These are phyloP conservation scores for Mellivora capensis DNA, from an alignment of 2,113 vertebrate genomes.

Conservation along the genomic window DNA sequence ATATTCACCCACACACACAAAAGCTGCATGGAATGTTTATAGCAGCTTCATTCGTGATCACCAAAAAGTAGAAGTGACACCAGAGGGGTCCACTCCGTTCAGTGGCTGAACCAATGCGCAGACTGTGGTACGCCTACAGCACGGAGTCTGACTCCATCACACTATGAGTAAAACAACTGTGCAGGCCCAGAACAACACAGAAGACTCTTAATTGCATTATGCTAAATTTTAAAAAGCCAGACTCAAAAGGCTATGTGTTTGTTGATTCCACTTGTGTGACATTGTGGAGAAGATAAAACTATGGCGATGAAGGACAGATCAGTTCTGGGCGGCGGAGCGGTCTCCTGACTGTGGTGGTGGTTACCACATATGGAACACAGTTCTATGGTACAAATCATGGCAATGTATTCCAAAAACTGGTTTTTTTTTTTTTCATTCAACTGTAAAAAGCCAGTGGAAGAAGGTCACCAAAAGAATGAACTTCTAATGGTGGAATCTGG, in stretches of 20 bases:
- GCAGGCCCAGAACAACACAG: too few species aligned
- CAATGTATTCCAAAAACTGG: background rate
- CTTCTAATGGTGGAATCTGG: background rate
- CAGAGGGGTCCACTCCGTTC: background rate
- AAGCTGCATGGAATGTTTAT: background rate
- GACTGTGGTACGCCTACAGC: accelerated
- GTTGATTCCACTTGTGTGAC: background rate
- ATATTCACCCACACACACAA: background rate
- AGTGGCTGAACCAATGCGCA: background rate
- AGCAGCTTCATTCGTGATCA: background rate
- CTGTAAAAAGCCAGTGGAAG: background rate
- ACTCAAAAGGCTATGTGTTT: background rate
- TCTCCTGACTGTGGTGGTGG: background rate
- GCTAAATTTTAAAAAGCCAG: background rate
- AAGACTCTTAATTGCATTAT: background rate
- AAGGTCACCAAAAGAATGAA: background rate
- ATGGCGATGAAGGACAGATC: background rate
- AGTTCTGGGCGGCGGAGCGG: background rate
- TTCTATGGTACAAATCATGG: background rate
- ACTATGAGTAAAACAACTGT: background rate
- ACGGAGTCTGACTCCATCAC: background rate
- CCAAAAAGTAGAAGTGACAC: background rate
- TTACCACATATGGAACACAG: background rate
- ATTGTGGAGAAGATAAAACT: background rate
- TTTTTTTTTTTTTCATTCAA: background rate